Evolutionary conservation across 2,797 vertebrate genomes (phyloP).

Genomic region (Poecilia velifera): DNA sequence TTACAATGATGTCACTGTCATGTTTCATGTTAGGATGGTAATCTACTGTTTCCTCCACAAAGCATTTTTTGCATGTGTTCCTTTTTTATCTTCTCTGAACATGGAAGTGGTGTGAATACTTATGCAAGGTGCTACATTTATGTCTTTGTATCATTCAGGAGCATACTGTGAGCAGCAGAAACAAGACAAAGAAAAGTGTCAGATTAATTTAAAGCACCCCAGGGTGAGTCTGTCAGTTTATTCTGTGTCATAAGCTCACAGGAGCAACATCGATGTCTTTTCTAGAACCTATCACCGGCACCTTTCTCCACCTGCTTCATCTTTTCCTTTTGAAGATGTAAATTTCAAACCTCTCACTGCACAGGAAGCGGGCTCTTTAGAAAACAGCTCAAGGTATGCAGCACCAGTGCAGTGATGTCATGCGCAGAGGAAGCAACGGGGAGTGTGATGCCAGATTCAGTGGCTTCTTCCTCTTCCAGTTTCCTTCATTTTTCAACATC

Average conservation of each 20-base stretch:
- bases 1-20: not conserved
- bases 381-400: conserved; percentile 37
- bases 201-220: not conserved
- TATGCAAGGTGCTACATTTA: not conserved
- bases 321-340: conserved; percentile 31
- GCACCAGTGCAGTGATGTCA: conserved; percentile 57
- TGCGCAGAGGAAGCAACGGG: conserved; percentile 51
- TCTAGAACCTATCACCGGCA: not conserved
- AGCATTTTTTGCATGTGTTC: not conserved
- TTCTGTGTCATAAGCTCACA: not conserved
- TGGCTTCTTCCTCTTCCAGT: conserved; percentile 65
- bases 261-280: not conserved
- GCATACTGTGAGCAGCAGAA: not conserved
- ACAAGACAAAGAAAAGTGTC: not conserved
- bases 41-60: not conserved
- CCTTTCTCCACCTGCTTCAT: conserved; percentile 7
- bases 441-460: conserved; percentile 58
- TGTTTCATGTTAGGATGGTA: not conserved
- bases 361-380: conserved; percentile 64
- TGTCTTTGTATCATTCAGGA: not conserved
- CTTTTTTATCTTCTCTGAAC: not conserved
- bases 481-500: conserved; percentile 36
- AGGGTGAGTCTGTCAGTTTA: not conserved
- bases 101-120: not conserved
- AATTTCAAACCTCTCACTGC: conserved; percentile 36